Evolutionary conservation across 2,888 invertebrate species (phyloP), one percentile per base, ranked within the genome.

Genomic region (Machimus atricapillus): DNA sequence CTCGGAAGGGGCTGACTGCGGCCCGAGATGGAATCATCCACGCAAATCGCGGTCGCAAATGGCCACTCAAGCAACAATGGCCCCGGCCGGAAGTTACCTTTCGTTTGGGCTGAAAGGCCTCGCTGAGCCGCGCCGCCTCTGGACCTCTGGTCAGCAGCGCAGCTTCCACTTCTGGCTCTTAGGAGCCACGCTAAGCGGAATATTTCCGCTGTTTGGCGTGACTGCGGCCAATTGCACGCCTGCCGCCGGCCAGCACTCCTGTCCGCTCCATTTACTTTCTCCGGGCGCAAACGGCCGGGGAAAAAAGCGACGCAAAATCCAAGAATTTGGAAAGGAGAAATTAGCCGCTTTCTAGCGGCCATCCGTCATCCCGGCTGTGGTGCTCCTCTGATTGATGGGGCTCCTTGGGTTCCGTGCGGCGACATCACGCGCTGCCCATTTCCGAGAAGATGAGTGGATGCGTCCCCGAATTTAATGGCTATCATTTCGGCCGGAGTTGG

Each of bases 31-130:
- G 79, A 86, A 56, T 86, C 34, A 86, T 86, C 86, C 79, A 86
- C 58, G 73, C 78, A 86, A 86, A 86, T 86, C 86, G 56, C 40
- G 43, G 37, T 56, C 81, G 73, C 78, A 86, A 86, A 86, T 86
- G 86, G 86, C 78, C 86, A 79, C 86, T 86, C 81, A 73, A 79
- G 66, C 86, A 79, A 86, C 81, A 86, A 86, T 79, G 86, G 81
- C 86, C 74, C 43, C 81, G 81, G 43, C 86, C 86, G 86, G 86
- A 86, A 86, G 86, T 86, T 81, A 14, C 86, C 66, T 79, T 86
- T 86, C 73, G 40, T 86, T 86, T 12, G 46, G 27, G 66, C 73
- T 46, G 34, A 58, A 58, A 56, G 12, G 66, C 74, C n/a, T 52
- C 52, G 46, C 27, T 27, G 86, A 31, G 58, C 23, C 27, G 43